Percentiles rank a stretch among this genome's conserved stretches.
These are phyloP conservation scores for Mobula hypostoma DNA, from an alignment of 2,113 vertebrate genomes.

Conservation along the genomic window DNA sequence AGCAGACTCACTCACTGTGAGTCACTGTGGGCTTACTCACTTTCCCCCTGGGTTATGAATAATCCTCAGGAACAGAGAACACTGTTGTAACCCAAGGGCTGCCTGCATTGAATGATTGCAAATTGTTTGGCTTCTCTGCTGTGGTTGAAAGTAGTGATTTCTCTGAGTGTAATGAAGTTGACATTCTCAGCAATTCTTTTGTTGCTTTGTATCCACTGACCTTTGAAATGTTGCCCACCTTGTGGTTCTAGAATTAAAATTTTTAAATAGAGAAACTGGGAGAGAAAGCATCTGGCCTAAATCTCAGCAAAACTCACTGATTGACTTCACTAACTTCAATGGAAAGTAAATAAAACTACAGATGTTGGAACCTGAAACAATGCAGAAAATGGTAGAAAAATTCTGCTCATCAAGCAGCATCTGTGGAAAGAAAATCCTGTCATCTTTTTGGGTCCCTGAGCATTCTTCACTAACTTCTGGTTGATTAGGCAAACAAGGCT, in stretches of 20 bases:
- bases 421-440: too few species aligned
- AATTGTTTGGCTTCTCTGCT: not conserved
- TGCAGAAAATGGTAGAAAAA: too few species aligned
- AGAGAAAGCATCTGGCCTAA: not conserved
- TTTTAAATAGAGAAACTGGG: too few species aligned
- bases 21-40: too few species aligned
- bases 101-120: not conserved
- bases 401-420: too few species aligned
- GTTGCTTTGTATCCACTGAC: not conserved
- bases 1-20: too few species aligned
- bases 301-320: not conserved
- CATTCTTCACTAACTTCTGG: not conserved
- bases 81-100: not conserved
- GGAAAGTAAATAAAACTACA: too few species aligned
- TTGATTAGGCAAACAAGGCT: not conserved
- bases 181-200: not conserved
- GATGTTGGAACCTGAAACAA: too few species aligned
- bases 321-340: not conserved
- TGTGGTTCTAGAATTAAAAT: not conserved
- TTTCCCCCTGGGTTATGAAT: too few species aligned
- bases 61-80: too few species aligned
- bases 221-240: not conserved
- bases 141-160: not conserved
- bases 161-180: not conserved
- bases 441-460: too few species aligned